A percentile compares a stretch with the other conserved stretches of the same genome.
These are phyloP conservation scores for Macrostomum cliftonense DNA, from an alignment of 2,888 invertebrate species.

Conservation along the genomic window DNA sequence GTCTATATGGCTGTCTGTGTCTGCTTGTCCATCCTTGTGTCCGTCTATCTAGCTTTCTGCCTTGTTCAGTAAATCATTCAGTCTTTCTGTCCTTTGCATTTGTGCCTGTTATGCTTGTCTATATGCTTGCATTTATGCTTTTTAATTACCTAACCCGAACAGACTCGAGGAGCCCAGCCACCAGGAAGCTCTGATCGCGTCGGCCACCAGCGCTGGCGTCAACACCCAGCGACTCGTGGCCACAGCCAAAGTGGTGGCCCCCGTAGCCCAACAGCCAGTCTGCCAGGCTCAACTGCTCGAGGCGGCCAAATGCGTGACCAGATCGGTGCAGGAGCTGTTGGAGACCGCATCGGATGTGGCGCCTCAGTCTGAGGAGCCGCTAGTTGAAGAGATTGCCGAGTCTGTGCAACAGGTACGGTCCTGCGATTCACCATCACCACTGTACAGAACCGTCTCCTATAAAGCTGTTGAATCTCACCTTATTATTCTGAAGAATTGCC, in stretches of 20 bases:
- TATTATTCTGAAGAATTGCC: no score
- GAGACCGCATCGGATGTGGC: conserved; percentile 39
- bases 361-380: conserved; percentile 1
- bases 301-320: conserved; percentile 76
- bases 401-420: conserved; percentile 4
- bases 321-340: conserved; percentile 71
- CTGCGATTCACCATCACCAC: no score
- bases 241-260: conserved; percentile 61
- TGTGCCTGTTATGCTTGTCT: no score
- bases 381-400: conserved; percentile 2
- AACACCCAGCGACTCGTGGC: conserved; percentile 93
- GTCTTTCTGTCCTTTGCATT: no score
- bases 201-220: conserved; percentile 85
- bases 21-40: no score
- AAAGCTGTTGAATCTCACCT: no score
- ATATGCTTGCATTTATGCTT: conserved; percentile 41
- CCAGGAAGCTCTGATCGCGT: conserved; percentile 75
- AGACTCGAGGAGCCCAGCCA: conserved; percentile 4
- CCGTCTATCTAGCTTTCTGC: no score
- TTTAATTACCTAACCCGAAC: no score
- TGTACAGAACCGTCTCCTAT: no score
- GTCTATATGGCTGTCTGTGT: no score
- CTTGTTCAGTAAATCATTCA: no score
- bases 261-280: conserved; percentile 44
- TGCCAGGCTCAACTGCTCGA: conserved; percentile 68